Evolutionary conservation across 2,888 invertebrate species (phyloP), one percentile per base, ranked within the genome.

Genomic region (Drosophila paucipuncta): DNA sequence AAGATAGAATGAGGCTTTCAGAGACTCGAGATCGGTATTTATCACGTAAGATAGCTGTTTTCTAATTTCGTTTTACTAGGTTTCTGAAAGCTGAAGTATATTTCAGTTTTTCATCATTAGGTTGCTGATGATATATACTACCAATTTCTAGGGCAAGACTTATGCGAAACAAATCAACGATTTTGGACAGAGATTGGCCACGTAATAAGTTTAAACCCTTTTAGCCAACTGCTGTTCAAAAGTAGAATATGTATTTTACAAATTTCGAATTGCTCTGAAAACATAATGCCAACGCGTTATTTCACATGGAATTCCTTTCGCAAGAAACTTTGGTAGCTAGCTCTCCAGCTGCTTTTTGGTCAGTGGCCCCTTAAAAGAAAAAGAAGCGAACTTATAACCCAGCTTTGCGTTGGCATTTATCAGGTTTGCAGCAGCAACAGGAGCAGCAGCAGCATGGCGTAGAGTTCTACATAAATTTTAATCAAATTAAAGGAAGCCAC

Each of bases 401-500:
- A 53, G 37, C 30, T 50, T 41, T 39, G 54, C 33, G 57, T 47
- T 52, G 50, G 55, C 67, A 83, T 75, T 73, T 79, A 63, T 70
- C 67, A 67, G 68, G 58, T 73, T 76, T 70, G 54, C 54, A 9
- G 67, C 28, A 11, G 49, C 68, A 30, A 52, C 54, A 25, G 22
- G n/a, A 39, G 37, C 7, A 16, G 37, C 30, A 58, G 55, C 25
- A 18, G 49, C 49, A 55, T 69, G 57, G 70, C 68, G 58, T 16
- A 50, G 77, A 78, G 78, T 80, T 89, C 80, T 70, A 83, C 91
- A 91, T 90, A 90, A 90, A 91, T 90, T 90, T 83, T 88, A 91
- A 91, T 91, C 91, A 90, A 91, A 90, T 90, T 91, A 86, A 89
- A 89, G 74, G 73, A 82, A 77, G 73, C 75, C 69, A 78, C 78